These are phyloP conservation scores for Podocnemis expansa DNA, from an alignment of 2,113 vertebrate species.

Conservation along the genomic window DNA sequence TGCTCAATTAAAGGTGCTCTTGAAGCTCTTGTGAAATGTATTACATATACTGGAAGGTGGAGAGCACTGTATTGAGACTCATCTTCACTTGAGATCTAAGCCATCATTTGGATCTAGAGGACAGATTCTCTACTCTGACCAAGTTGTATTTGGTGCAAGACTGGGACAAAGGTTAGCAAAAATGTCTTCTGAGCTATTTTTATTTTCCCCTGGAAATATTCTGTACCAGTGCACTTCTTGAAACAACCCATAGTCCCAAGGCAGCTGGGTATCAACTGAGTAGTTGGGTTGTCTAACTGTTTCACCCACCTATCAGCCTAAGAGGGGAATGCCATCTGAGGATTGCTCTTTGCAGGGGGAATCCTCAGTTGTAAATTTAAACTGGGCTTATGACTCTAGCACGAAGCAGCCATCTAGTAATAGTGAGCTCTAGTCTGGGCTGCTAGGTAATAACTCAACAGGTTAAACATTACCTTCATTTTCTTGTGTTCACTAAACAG, in stretches of 20 bases:
- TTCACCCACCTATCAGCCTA: fast-evolving
- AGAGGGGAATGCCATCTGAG: neutral
- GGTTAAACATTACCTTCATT: neutral
- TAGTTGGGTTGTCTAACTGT: neutral
- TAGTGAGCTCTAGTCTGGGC: neutral
- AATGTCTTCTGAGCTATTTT: neutral
- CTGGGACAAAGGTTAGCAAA: neutral
- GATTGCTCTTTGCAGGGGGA: neutral
- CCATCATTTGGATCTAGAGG: neutral
- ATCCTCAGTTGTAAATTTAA: neutral
- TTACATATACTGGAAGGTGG: neutral
- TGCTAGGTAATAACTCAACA: neutral
- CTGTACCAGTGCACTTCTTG: neutral
- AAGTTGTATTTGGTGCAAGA: neutral
- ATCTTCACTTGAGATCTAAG: neutral
- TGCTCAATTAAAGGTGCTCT: neutral
- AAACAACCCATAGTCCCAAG: neutral
- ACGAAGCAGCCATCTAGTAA: neutral
- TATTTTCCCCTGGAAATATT: neutral
- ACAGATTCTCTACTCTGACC: neutral
- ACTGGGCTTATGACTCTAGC: neutral
- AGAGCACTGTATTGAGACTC: neutral
- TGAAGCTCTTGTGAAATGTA: neutral
- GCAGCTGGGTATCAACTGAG: fast-evolving
- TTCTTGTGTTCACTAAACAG: neutral